phyloP scores from a whole-genome alignment of 2,113 vertebrate species.

The Mormoops blainvillei region DNA sequence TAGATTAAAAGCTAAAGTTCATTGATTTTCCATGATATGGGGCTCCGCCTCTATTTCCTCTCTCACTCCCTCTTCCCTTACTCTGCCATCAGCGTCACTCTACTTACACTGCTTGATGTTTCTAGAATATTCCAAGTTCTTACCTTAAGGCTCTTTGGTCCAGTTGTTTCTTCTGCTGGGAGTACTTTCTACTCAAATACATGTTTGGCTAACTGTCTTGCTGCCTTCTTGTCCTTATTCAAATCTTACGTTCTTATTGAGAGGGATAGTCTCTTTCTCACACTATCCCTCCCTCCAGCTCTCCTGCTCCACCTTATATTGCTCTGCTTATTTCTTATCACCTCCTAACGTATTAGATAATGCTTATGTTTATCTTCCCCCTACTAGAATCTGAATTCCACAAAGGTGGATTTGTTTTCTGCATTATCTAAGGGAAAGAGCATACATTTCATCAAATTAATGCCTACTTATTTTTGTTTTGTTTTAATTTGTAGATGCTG shows the following conservation, averaged over 20 bases:
- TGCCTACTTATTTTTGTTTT: not conserved
- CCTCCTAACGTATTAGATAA: not conserved
- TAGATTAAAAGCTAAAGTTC: not conserved
- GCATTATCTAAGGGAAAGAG: not conserved
- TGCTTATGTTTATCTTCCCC: not conserved
- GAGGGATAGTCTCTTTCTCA: not conserved
- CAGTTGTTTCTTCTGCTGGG: not conserved
- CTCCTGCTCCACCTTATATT: not conserved
- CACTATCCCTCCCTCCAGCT: not conserved
- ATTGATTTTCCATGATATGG: not conserved
- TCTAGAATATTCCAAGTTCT: not conserved
- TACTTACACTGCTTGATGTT: not conserved
- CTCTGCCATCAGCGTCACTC: not conserved
- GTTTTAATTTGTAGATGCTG: constrained; percentile 61
- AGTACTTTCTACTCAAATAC: not conserved
- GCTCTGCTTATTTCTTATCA: not conserved
- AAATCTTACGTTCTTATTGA: not conserved
- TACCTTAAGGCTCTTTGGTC: not conserved
- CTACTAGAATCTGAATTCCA: not conserved
- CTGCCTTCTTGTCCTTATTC: not conserved
- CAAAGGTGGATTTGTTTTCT: not conserved
- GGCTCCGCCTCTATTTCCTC: not conserved
- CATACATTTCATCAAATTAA: not conserved
- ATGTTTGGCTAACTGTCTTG: not conserved
- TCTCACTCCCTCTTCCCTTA: not conserved